Base-by-base conservation (phyloP, 2,113 vertebrate genomes). In the Phylloscopus trochiloides region DNA sequence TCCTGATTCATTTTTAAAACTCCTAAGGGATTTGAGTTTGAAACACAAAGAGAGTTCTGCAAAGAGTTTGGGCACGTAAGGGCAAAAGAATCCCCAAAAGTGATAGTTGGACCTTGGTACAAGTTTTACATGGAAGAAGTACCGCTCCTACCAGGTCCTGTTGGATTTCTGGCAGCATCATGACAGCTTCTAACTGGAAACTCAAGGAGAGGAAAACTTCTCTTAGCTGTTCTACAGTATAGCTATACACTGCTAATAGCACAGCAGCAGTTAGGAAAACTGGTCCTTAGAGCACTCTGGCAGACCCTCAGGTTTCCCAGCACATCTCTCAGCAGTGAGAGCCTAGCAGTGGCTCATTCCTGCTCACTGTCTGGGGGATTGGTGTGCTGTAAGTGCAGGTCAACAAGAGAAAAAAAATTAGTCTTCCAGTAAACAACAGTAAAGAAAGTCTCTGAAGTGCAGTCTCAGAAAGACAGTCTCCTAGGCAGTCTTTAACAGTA, bases 381-480 rank as follows among this genome's bases (percentile, higher is more conserved):
- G 81, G 63, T 63, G 50, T 90, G 65, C 54, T 73, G 21, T 78
- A 72, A 82, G 36, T 48, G 78, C 75, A 75, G 71, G 54, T 59
- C 67, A 79, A 34, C 13, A 32, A 38, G 83, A 86, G 40, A 22
- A 67, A 80, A 83, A 83, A 79, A 28, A 6, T 19, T 3, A 38
- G 14, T 63, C 73, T 96, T 94, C 87, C 84, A 75, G 92, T 81
- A 93, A 94, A 28, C 36, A 94, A 40, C 10, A 1, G 51, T 74
- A 91, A 80, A 31, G 4, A 74, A 82, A 43, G 61, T 81, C 43
- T 78, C 75, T 72, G 45, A 92, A 92, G 88, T 77, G 52, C 77
- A 51, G 28, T 5, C 16, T 81, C 84, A 66, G 65, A 89, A 85
- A 3, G 3, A 61, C 86, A 77, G 77, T 48, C 84, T 95, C 77